Base-by-base conservation (phyloP, 2,888 invertebrate genomes). In the Zele albiditarsus region DNA sequence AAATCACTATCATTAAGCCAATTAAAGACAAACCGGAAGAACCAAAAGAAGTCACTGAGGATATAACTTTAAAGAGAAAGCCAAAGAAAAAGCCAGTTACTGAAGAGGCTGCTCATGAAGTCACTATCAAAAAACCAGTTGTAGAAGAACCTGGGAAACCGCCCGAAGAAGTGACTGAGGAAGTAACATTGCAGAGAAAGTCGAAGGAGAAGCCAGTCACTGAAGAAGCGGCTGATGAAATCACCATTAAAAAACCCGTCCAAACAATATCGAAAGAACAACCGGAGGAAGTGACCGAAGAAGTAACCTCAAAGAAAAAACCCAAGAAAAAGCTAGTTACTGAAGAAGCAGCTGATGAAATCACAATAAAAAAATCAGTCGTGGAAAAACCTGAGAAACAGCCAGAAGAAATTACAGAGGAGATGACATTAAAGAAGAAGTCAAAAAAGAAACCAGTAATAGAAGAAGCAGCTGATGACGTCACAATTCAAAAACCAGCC, bases 21-120 rank as follows among this genome's bases (percentile, higher is more conserved):
- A 88, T 89, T 49, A 83, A 90, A 16, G 89, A 90, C 76, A 87
- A 87, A 1, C 87, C 78, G 66, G 80, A 76, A 71, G 27, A 80
- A 79, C 77, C 80, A 0, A 82, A 84, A 28, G 81, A 81, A 57
- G 73, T 81, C 2, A 80, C 78, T 8, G 71, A 79, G 8, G 78
- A 82, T 42, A 79, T 86, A 58, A 84, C 86, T 1, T 79, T 89
- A 8, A 82, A 84, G 49, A 84, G 88, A 74, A 67, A 90, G 88
- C 20, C 87, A 90, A 66, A 90, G 87, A 83, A 89, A 89, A 84
- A 87, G 70, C 81, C 82, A 0, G 73, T 74, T 0, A 74, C 81
- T 3, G 84, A 83, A 53, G 82, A 86, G 78, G 79, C 81, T 23
- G 78, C 79, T 0, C 84, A 84, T 75, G 85, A 86, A 74, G 77